Percentiles rank a stretch among this genome's conserved stretches.
phyloP scores from a whole-genome alignment of 2,888 invertebrate genomes.

The Calliphora vomitoria region DNA sequence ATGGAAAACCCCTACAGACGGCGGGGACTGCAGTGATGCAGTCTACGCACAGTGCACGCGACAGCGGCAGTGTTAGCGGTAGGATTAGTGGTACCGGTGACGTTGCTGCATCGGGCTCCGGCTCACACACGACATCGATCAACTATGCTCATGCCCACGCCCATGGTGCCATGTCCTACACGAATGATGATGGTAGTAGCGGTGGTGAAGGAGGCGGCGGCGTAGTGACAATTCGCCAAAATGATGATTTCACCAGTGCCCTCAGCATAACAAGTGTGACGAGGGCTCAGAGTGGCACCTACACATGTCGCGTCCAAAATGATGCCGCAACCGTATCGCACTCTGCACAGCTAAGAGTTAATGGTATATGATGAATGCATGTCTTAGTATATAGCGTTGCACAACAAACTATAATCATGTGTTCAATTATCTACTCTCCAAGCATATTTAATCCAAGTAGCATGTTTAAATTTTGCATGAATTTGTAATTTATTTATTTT shows the following conservation, averaged over 20 bases:
- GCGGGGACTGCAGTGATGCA: slow-evolving; percentile 75
- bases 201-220: slow-evolving; percentile 83
- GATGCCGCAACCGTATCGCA: slow-evolving; percentile 87
- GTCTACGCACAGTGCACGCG: slow-evolving; percentile 69
- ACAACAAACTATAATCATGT: not conserved
- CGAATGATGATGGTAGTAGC: slow-evolving; percentile 82
- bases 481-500: not conserved
- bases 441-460: slow-evolving; percentile 23
- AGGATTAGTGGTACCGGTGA: slow-evolving; percentile 82
- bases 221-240: slow-evolving; percentile 86
- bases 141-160: slow-evolving; percentile 67
- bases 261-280: slow-evolving; percentile 87
- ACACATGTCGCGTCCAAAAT: slow-evolving; percentile 87
- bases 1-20: slow-evolving; percentile 85
- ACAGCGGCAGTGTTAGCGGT: slow-evolving; percentile 79
- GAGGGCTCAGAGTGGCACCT: slow-evolving; percentile 87
- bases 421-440: not conserved
- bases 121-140: slow-evolving; percentile 72
- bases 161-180: slow-evolving; percentile 71
- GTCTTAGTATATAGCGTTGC: slow-evolving; percentile 25
- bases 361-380: slow-evolving; percentile 84
- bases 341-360: slow-evolving; percentile 87
- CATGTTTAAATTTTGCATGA: slow-evolving; percentile 26
- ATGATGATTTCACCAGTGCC: slow-evolving; percentile 87
- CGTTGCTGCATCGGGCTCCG: slow-evolving; percentile 78